Evolutionary conservation across 2,113 vertebrate species (phyloP).

Genomic region (Elephas maximus): DNA sequence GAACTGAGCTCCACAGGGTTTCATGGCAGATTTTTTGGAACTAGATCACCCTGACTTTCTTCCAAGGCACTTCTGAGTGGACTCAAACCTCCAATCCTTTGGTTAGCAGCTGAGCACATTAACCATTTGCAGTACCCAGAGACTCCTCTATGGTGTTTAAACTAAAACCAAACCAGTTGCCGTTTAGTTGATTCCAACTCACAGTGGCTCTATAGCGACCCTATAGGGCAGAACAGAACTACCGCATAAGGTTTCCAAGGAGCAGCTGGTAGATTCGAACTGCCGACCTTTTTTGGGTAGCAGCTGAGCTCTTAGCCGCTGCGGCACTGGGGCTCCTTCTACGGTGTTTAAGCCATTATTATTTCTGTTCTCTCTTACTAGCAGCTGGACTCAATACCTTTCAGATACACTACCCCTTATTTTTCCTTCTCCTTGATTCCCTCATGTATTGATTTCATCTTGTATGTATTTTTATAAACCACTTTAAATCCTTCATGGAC

Average conservation of each 20-base stretch:
- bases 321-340: no score
- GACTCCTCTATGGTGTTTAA: background rate
- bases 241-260: no score
- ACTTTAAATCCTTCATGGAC: conserved; percentile 72
- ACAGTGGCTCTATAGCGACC: no score
- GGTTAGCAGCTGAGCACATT: background rate
- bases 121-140: background rate
- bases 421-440: background rate
- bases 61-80: background rate
- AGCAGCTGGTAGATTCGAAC: no score
- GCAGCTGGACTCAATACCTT: background rate
- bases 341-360: background rate
- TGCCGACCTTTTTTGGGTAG: no score
- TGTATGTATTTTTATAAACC: conserved; percentile 67
- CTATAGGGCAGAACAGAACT: no score
- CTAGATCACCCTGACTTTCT: background rate
- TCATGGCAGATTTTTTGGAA: background rate
- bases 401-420: background rate
- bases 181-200: no score
- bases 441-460: conserved; percentile 57
- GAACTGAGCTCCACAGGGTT: background rate
- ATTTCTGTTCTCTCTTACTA: background rate
- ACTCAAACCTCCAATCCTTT: background rate
- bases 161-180: no score
- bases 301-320: no score